A percentile compares a stretch with the other conserved stretches of the same genome.
phyloP scores from a whole-genome alignment of 2,113 vertebrate genomes.

The Emydocephalus ijimae region DNA sequence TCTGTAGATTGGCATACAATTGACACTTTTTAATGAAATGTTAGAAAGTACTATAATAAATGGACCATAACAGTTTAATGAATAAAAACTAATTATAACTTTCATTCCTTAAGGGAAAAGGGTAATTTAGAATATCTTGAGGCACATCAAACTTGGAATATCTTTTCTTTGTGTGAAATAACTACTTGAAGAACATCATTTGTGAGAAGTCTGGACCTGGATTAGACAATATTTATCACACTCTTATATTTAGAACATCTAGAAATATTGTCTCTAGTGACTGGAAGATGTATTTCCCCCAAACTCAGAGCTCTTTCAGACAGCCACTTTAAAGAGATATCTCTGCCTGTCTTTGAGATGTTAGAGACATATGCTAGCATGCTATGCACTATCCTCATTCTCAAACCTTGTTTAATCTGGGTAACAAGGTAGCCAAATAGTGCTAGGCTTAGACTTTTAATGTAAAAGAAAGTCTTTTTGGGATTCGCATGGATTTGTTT shows the following conservation, averaged over 20 bases:
- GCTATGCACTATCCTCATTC: background rate
- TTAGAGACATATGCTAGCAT: background rate
- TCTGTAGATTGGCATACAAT: background rate
- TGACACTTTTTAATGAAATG: constrained; percentile 15
- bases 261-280: background rate
- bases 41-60: constrained; percentile 24
- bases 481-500: background rate
- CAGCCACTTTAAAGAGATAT: background rate
- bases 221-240: background rate
- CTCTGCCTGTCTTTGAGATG: background rate
- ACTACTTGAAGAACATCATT: background rate
- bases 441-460: background rate
- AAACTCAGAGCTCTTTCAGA: background rate
- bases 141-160: background rate
- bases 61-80: constrained; percentile 8
- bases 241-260: background rate
- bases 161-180: constrained; percentile 4
- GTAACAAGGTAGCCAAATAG: background rate
- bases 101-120: constrained; percentile 2
- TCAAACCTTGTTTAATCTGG: background rate
- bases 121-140: background rate
- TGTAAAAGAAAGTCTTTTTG: background rate
- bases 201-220: background rate
- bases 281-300: background rate
- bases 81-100: constrained; percentile 7